Base-by-base conservation (phyloP, 2,888 invertebrate genomes). In the Cataglyphis albicans region DNA sequence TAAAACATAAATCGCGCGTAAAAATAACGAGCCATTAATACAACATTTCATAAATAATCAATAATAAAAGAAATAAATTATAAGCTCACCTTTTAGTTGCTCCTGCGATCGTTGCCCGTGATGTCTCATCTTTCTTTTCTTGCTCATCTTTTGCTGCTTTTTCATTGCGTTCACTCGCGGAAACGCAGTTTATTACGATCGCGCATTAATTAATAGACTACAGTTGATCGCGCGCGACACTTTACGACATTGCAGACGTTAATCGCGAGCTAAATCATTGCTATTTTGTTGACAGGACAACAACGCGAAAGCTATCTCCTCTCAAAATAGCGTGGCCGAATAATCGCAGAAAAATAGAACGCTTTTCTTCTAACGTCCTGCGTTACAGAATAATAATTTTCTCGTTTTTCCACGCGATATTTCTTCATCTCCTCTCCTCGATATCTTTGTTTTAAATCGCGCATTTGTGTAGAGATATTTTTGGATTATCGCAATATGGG, bases 401-500 rank as follows among this genome's bases (percentile, higher is more conserved):
- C n/a, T n/a, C 18, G 18, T 12, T 15, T 44, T 15, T 44, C 0
- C 15, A 3, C 3, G 1, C 18, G 18, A 1, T 48, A 48, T 18
- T 18, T 18, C 18, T 18, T 6, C 6, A 1, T 48, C 6, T 48
- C 6, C 6, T 6, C 18, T 48, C 18, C 48, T 48, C 18, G 48
- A 15, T 15, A 41, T 15, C 41, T 4, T 12, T 15, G 4, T 44
- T 15, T 3, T 44, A 35, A 38, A 83, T 73, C 29, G 63, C 25
- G 65, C n/a, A n/a, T 59, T 18, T n/a, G 48, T 21, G 48, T 25
- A 68, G 83, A 61, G 78, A 78, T 67, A 70, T 78, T 85, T 83
- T 84, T 87, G 55, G 76, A 88, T 88, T 84, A 85, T 74, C 82
- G 75, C 75, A 72, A 85, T 81, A 67, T 80, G 84, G 61, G 57